Evolutionary conservation across 37 sponge, comb jelly and placozoan genomes (phyloP), one percentile per base, ranked within the genome.

Genomic region (Petrosia ficiformis): DNA sequence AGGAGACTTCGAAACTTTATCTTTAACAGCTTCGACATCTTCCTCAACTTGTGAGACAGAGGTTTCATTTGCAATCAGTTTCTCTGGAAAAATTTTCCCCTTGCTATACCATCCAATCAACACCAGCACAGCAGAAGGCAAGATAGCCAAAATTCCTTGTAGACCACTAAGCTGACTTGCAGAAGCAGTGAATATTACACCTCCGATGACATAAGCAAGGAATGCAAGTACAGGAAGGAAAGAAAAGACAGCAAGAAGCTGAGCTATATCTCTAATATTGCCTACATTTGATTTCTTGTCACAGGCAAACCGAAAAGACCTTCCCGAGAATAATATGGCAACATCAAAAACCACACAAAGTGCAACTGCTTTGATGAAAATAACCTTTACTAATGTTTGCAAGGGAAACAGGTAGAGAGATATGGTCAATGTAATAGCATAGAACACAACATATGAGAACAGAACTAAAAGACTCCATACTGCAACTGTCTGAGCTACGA

Each of bases 311-410:
- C 3, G 42, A 42, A 78, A 72, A 14, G 57, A 31, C 42, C 57
- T 52, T 5, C 57, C 19, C 1, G 79, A 44, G 48, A 85, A 79
- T 37, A 85, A 22, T 0, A 85, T 68, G 19, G 86, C 74, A 1
- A 73, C 41, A 48, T 48, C 78, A 29, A 74, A 48, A 19, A 85
- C 39, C 35, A 42, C 43, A 54, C 79, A 63, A 1, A 85, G 29
- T 2, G 52, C 80, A 24, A 78, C 61, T n/a, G 75, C 79, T 57
- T 85, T 85, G 6, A 79, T 1, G 44, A 85, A 85, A 43, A 85
- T 22, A 24, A 74, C 14, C 35, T 79, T 85, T 22, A 85, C 59
- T 6, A 85, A 59, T 1, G 78, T 71, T 4, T 39, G 59, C 5
- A 57, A 1, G 8, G 86, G 86, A 21, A 63, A 63, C 29, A 85